A percentile compares a stretch with the other conserved stretches of the same genome.
Conservation (phyloP, 2,888 invertebrate genomes). For the Tetranychus truncatus region DNA sequence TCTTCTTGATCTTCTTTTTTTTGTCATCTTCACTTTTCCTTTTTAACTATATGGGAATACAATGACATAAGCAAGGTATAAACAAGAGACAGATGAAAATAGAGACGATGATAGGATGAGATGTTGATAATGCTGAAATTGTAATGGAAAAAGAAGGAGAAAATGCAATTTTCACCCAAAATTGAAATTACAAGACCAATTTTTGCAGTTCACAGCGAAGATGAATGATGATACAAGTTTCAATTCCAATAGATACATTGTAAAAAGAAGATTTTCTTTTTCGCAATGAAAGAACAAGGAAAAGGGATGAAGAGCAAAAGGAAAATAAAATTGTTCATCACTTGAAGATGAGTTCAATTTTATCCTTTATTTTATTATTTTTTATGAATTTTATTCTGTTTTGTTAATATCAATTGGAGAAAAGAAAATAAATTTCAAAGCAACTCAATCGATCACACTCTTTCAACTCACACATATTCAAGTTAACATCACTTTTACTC, state of each 20-base stretch:
- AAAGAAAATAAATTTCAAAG: background rate
- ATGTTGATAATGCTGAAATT: background rate
- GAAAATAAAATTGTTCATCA: background rate
- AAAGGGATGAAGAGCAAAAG: too few species aligned
- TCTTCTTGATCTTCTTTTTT: too few species aligned
- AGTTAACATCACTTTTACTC: too few species aligned
- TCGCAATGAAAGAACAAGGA: too few species aligned
- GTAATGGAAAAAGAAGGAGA: background rate
- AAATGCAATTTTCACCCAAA: too few species aligned
- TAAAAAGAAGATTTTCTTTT: too few species aligned
- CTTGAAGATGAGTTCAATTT: background rate
- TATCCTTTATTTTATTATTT: background rate
- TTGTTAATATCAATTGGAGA: background rate
- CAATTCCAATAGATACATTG: too few species aligned
- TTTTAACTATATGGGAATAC: too few species aligned
- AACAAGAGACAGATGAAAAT: background rate
- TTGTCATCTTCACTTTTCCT: too few species aligned
- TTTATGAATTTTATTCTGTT: background rate
- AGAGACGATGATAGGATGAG: background rate
- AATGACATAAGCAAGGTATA: background rate
- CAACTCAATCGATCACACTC: background rate
- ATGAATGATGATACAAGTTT: too few species aligned
- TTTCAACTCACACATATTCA: background rate
- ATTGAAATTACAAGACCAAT: too few species aligned
- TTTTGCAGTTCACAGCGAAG: too few species aligned